Conservation (phyloP, 2,113 vertebrate genomes). For the Poicephalus gulielmi region DNA sequence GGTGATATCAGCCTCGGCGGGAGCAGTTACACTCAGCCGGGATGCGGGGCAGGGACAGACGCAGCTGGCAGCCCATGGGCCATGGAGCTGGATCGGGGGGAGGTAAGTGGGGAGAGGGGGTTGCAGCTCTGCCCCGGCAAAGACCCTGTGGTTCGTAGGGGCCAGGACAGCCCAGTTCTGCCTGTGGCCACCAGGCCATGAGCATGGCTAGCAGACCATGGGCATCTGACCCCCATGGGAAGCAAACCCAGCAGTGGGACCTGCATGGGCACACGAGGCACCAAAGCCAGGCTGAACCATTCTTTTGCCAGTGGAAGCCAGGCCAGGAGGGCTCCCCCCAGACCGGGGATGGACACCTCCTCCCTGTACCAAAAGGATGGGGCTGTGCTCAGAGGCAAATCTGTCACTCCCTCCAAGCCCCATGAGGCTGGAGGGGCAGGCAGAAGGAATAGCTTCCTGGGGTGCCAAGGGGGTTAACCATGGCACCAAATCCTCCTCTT, state of each 20-base stretch:
- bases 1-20: neutral
- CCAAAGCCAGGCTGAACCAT: neutral
- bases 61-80: neutral
- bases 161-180: neutral
- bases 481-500: neutral
- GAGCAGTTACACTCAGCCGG: neutral
- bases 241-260: neutral
- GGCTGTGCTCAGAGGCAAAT: neutral
- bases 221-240: neutral
- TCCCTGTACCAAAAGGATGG: rapidly evolving
- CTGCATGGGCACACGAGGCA: neutral
- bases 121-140: neutral
- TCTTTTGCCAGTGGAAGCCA: neutral
- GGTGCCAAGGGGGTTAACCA: neutral
- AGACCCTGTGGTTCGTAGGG: neutral
- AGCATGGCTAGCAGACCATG: neutral
- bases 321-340: neutral
- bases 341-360: neutral
- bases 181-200: neutral
- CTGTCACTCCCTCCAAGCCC: neutral
- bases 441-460: neutral
- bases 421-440: rapidly evolving
- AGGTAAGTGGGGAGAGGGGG: neutral
- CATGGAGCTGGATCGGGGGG: neutral
- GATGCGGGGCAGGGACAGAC: neutral